Percentiles rank a stretch among this genome's conserved stretches.
phyloP scores from a whole-genome alignment of 1,140 invertebrate species.

The Drosophila malerkotliana region DNA sequence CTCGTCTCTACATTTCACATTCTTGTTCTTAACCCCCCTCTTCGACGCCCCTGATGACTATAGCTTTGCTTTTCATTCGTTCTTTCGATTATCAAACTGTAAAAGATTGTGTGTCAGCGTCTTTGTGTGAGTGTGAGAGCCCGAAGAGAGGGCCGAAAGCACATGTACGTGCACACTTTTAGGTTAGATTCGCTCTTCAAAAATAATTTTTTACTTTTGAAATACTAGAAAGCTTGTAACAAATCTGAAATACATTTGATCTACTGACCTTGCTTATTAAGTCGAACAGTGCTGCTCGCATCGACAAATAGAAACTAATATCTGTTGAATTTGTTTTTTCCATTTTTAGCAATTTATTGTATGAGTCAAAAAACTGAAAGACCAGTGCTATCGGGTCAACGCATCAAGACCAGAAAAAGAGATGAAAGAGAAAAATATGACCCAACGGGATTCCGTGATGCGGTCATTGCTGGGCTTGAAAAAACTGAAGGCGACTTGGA shows the following conservation, averaged over 20 bases:
- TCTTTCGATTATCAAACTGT: conserved; percentile 71
- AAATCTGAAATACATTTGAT: conserved; percentile 13
- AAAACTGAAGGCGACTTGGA: conserved; percentile 96
- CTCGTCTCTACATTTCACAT: conserved; percentile 23
- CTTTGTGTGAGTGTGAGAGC: conserved; percentile 25
- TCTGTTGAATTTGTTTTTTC: neutral
- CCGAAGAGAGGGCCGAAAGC: conserved; percentile 13
- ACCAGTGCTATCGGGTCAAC: conserved; percentile 99
- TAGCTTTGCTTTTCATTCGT: conserved; percentile 45
- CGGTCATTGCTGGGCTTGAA: conserved; percentile 95
- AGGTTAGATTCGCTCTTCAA: conserved; percentile 53
- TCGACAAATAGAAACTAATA: conserved; percentile 15
- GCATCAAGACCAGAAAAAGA: conserved; percentile 99
- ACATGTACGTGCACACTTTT: conserved; percentile 58
- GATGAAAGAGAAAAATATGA: conserved; percentile 99
- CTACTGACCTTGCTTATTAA: conserved; percentile 42
- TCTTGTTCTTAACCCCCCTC: neutral
- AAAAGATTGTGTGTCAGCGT: conserved; percentile 44
- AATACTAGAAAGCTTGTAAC: conserved; percentile 6
- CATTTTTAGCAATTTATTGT: conserved; percentile 94
- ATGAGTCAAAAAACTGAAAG: conserved; percentile 99
- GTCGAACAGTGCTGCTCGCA: conserved; percentile 4
- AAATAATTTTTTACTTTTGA: neutral
- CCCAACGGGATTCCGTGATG: conserved; percentile 98
- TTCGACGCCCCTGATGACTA: neutral